Base-by-base conservation (phyloP, 2,113 vertebrate species). In the Oreochromis spilurus region DNA sequence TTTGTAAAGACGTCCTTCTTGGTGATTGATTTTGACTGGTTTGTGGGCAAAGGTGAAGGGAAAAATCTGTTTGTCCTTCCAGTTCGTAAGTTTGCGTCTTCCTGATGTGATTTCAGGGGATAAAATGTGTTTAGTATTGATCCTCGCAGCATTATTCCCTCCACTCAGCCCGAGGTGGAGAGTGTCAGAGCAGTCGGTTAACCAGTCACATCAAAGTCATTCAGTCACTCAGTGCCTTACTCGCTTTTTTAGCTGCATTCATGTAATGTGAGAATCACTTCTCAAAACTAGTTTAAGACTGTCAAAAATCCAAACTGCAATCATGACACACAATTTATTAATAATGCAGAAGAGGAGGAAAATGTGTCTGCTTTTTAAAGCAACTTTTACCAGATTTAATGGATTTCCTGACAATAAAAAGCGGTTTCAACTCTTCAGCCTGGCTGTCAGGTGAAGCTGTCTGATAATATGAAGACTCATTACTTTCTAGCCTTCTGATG, bases 81-180 rank as follows among this genome's bases (percentile, higher is more conserved):
- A 62, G 36, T 84, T 83, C 0, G 52, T 79, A 62, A 9, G 50
- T 50, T 79, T 24, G 45, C 2, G 2, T 60, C 82, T 53, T 54
- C 77, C 53, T 87, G 45, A 90, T 89, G 87, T 54, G 82, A 90
- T 91, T 88, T 80, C 48, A 67, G 79, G 19, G 26, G 84, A 8
- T 65, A 52, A 6, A 48, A 90, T 90, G 58, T 58, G 34, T 87
- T 93, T 89, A 87, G 87, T 86, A 90, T 91, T 13, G 90, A 93
- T 91, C 86, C 65, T 17, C n/a, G 26, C 54, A 81, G 83, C 77
- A 45, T 86, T 82, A 84, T 34, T 77, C 21, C 9, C 12, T 55
- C 17, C 24, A 21, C 70, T 13, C 52, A 13, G 53, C 19, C 79
- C 3, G 4, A 6, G 19, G 24, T 55, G 72, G 19, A 50, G 24